Base-by-base conservation (phyloP, 2,888 invertebrate species). In the Cryptocheilus praepositus region DNA sequence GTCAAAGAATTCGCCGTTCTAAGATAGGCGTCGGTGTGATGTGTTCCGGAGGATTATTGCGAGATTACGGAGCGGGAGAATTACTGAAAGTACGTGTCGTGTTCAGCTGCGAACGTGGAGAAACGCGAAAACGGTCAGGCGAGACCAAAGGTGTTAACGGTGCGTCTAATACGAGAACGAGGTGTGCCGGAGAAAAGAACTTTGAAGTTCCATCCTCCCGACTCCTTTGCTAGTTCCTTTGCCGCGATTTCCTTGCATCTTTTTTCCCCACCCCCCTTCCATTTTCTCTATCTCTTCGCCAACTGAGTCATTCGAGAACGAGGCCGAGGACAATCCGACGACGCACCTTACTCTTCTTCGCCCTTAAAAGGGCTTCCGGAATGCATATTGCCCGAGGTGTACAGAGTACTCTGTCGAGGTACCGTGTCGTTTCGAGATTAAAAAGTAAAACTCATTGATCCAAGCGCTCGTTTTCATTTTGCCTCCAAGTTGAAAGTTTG, bases 191-290 rank as follows among this genome's bases (percentile, higher is more conserved):
- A 16, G 13, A 36, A 36, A 16, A 55, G 28, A 49, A 56, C 71
- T 72, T 72, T 72, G 70, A 67, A 67, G 59, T 73, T 64, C 54
- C 51, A 70, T 54, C 64, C 61, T 44, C 46, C 19, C 21, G 11
- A 22, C 18, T 52, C 28, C 46, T 45, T n/a, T 61, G 43, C 49
- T 51, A 22, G 44, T 60, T 18, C 19, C 36, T 15, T 49, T 54
- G 18, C 16, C 55, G 28, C 15, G 28, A 18, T 55, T 55, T 55
- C 55, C 22, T 5, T 36, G 16, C 28, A 36, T 8, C 18, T 28
- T n/a, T 55, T 36, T 36, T 36, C 36, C 8, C 36, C 11, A 11
- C 36, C 36, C 36, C 36, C 1, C 13, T 16, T 22, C n/a, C n/a
- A 25, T 53, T 28, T 8, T 25, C 53, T 53, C 53, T 22, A 0